phyloP scores from a whole-genome alignment of 2,113 vertebrate species.

The Syngnathus scovelli region DNA sequence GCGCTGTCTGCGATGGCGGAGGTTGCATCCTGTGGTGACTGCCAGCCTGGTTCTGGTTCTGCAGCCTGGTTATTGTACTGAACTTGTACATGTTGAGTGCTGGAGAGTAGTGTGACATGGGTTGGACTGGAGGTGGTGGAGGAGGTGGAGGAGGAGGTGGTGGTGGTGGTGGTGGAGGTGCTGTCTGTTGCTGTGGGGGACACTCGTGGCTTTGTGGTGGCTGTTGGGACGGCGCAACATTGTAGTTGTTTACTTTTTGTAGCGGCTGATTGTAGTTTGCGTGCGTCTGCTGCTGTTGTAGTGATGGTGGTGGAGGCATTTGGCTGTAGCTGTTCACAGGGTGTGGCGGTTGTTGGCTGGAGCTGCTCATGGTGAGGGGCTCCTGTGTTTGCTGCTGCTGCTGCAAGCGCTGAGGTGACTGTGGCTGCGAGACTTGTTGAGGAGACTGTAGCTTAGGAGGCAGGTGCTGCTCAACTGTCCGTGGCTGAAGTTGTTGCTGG shows the following conservation, averaged over 20 bases:
- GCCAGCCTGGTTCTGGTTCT: conserved; percentile 68
- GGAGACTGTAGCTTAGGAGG: conserved; percentile 26
- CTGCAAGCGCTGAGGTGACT: conserved; percentile 11
- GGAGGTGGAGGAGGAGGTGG: conserved; percentile 23
- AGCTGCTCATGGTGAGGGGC: background rate
- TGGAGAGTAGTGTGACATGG: conserved; percentile 64
- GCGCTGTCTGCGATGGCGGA: conserved; percentile 29
- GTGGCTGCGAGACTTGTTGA: conserved; percentile 7
- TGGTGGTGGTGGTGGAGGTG: conserved; percentile 27
- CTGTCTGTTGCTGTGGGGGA: conserved; percentile 28
- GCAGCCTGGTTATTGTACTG: conserved; percentile 83
- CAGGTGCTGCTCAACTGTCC: conserved; percentile 10
- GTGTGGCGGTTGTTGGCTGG: background rate
- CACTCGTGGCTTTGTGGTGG: background rate
- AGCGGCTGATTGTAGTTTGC: conserved; percentile 5
- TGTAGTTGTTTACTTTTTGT: conserved; percentile 29
- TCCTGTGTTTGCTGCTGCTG: conserved; percentile 23
- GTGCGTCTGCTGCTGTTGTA: conserved; percentile 29
- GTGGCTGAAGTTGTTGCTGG: conserved; percentile 21
- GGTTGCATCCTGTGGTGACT: conserved; percentile 23
- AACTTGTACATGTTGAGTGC: conserved; percentile 79
- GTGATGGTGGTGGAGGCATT: background rate
- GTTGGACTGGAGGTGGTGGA: conserved; percentile 54
- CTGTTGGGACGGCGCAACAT: conserved; percentile 45
- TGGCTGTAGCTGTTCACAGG: conserved; percentile 33